These are phyloP conservation scores for Macroramphosus scolopax DNA, from an alignment of 2,797 vertebrate genomes.

Conservation along the genomic window DNA sequence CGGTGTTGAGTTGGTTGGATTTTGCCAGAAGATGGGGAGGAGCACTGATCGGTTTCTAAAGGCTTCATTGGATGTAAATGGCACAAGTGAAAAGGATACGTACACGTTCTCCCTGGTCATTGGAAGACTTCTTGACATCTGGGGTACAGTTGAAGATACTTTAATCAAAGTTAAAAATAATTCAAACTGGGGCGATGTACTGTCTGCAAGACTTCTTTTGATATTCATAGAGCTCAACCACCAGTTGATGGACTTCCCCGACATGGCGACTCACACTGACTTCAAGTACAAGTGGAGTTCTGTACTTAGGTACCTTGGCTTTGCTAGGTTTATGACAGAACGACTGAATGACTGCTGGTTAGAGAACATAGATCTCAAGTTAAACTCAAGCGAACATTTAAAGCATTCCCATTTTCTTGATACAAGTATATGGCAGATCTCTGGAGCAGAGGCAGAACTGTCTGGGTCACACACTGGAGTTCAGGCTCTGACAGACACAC, in stretches of 20 bases:
- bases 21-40: constrained; percentile 60
- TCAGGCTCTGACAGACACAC: constrained; percentile 55
- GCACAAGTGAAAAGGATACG: constrained; percentile 18
- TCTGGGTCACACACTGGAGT: constrained; percentile 48
- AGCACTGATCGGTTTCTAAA: constrained; percentile 48
- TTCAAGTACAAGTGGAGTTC: constrained; percentile 61
- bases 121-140: constrained; percentile 67
- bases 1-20: constrained; percentile 45
- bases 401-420: constrained; percentile 25
- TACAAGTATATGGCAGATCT: constrained; percentile 47
- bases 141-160: constrained; percentile 61
- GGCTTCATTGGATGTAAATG: constrained; percentile 30
- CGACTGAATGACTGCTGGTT: constrained; percentile 76
- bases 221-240: constrained; percentile 70
- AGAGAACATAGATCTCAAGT: constrained; percentile 64
- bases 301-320: constrained; percentile 56
- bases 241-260: constrained; percentile 50
- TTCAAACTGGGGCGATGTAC: constrained; percentile 74
- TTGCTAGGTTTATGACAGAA: constrained; percentile 73
- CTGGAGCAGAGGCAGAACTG: constrained; percentile 21
- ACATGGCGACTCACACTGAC: constrained; percentile 12
- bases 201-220: constrained; percentile 76
- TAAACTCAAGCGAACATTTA: constrained; percentile 36
- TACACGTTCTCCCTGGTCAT: constrained; percentile 62
- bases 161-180: constrained; percentile 67